Evolutionary conservation across 2,797 vertebrate species (phyloP).

Genomic region (Choloepus didactylus): DNA sequence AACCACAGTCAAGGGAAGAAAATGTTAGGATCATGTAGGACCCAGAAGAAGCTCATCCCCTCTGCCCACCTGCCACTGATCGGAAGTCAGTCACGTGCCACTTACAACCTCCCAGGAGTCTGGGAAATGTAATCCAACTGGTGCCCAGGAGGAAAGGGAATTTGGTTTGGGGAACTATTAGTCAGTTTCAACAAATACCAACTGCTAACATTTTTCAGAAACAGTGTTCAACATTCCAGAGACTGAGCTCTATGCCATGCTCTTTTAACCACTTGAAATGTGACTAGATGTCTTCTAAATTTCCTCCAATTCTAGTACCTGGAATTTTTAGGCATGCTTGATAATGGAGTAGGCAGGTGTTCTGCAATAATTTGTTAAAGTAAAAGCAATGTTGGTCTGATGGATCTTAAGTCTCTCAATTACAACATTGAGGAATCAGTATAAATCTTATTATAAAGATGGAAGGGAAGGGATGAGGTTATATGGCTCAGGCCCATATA

Average conservation of each 20-base stretch:
- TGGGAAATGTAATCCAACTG: not conserved
- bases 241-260: not conserved
- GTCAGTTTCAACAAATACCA: not conserved
- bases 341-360: not conserved
- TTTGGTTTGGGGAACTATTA: not conserved
- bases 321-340: not conserved
- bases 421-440: not conserved
- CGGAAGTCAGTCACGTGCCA: not conserved
- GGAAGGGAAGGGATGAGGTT: not conserved
- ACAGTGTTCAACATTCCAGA: not conserved
- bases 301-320: not conserved
- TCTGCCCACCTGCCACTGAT: not conserved
- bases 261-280: not conserved
- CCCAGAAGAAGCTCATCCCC: not conserved
- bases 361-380: constrained; percentile 40
- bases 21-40: not conserved
- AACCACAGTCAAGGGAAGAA: not conserved
- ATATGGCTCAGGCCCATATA: not conserved
- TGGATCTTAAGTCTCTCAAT: constrained; percentile 43
- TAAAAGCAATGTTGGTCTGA: not conserved
- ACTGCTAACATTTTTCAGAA: constrained; percentile 11
- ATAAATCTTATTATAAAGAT: constrained; percentile 36
- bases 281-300: not conserved
- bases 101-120: too few species aligned
- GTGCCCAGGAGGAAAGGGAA: not conserved